Evolutionary conservation across 2,797 vertebrate species (phyloP).

Genomic region (Ctenopoma kingsleyae): DNA sequence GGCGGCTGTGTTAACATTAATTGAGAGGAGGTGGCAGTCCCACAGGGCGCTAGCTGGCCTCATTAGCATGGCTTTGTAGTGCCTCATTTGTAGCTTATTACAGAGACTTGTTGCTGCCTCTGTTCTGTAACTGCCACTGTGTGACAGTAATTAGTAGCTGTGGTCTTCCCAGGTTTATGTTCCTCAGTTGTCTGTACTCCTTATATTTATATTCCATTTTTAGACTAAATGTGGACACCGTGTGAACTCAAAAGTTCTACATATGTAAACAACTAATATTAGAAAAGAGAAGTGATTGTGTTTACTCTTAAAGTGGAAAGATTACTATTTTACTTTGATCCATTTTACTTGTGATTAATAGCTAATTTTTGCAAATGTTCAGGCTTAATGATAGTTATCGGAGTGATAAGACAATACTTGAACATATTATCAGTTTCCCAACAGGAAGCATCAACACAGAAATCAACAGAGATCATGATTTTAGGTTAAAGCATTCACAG

Average conservation of each 20-base stretch:
- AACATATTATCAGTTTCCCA: slow-evolving; percentile 8
- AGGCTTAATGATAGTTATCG: slow-evolving; percentile 5
- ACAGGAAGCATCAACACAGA: neutral
- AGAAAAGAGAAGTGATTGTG: neutral
- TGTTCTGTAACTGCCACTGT: slow-evolving; percentile 50
- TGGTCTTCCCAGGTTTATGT: slow-evolving; percentile 17
- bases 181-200: neutral
- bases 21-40: slow-evolving; percentile 57
- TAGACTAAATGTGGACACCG: slow-evolving; percentile 10
- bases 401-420: neutral
- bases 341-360: slow-evolving; percentile 10
- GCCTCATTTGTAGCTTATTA: slow-evolving; percentile 75
- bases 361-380: neutral
- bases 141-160: slow-evolving; percentile 56
- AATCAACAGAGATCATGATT: too few relatives aligned
- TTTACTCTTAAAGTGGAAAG: neutral
- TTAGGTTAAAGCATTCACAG: neutral
- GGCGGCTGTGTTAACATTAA: slow-evolving; percentile 37
- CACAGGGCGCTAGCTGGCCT: slow-evolving; percentile 53
- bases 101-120: slow-evolving; percentile 64
- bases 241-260: neutral
- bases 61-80: slow-evolving; percentile 81
- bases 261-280: neutral
- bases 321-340: slow-evolving; percentile 13
- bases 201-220: slow-evolving; percentile 16